Evolutionary conservation across 1,140 invertebrate species (phyloP).

Genomic region (Apis mellifera): DNA sequence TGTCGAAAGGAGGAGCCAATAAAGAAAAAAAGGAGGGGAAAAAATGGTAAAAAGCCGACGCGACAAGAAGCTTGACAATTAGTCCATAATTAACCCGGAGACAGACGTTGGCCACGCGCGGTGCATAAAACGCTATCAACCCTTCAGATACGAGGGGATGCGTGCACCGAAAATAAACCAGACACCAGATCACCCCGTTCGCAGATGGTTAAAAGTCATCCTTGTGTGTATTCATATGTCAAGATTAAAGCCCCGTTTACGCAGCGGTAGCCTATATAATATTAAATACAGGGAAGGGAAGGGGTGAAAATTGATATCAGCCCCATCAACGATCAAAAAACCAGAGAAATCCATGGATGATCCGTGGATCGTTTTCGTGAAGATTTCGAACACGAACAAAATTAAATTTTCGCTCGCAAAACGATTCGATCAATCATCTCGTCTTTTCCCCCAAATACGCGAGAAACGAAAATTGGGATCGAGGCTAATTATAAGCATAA

Average conservation of each 20-base stretch:
- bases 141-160: slow-evolving; percentile 65
- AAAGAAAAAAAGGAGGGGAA: not conserved
- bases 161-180: slow-evolving; percentile 72
- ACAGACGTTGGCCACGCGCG: slow-evolving; percentile 59
- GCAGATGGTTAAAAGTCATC: slow-evolving; percentile 45
- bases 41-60: slow-evolving; percentile 40
- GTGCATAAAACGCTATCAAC: slow-evolving; percentile 72
- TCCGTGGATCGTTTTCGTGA: no score
- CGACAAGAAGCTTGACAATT: slow-evolving; percentile 69
- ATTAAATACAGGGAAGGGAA: slow-evolving; percentile 15
- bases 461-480: not conserved
- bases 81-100: slow-evolving; percentile 75
- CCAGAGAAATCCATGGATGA: no score
- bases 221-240: slow-evolving; percentile 28
- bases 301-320: not conserved
- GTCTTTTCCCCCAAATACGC: no score
- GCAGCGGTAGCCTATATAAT: not conserved
- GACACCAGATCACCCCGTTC: slow-evolving; percentile 65
- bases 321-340: not conserved
- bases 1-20: slow-evolving; percentile 7
- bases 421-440: no score
- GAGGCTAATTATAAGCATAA: slow-evolving; percentile 9
- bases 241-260: slow-evolving; percentile 23
- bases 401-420: no score
- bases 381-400: not conserved